Percentiles rank a stretch among this genome's conserved stretches.
These are phyloP conservation scores for Cnemophilus loriae DNA, from an alignment of 2,113 vertebrate genomes.

Conservation along the genomic window DNA sequence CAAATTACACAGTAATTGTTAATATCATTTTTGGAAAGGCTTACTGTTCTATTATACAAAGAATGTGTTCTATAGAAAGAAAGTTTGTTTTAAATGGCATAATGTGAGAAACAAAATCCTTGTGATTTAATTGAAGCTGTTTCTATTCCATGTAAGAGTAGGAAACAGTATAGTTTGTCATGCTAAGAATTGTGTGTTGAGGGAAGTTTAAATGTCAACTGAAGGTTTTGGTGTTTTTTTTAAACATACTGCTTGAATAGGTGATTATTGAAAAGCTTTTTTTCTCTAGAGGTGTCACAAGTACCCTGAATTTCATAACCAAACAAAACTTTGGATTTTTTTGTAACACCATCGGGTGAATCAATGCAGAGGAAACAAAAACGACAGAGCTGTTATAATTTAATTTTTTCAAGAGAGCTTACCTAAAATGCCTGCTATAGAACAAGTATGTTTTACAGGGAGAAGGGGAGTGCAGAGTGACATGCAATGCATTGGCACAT, in stretches of 20 bases:
- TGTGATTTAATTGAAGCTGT: not conserved
- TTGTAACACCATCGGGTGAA: not conserved
- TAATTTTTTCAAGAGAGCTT: not conserved
- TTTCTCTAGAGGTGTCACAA: not conserved
- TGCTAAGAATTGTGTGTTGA: conserved; percentile 29
- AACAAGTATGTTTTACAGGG: not conserved
- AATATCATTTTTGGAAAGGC: not conserved
- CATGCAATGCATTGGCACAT: not conserved
- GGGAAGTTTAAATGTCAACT: conserved; percentile 3
- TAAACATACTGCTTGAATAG: not conserved
- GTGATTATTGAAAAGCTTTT: not conserved
- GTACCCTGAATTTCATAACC: not conserved
- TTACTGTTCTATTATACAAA: not conserved
- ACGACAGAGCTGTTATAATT: not conserved
- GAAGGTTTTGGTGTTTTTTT: not conserved
- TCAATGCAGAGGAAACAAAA: not conserved
- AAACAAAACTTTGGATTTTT: not conserved
- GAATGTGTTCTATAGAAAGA: not conserved
- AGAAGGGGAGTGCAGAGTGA: not conserved
- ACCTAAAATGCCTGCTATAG: not conserved
- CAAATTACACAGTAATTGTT: not conserved
- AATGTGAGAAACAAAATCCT: conserved; percentile 15
- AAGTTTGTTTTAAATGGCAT: conserved; percentile 38
- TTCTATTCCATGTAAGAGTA: not conserved
- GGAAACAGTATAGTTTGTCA: not conserved